Base-by-base conservation (phyloP, 2,113 vertebrate species). In the Lophura nycthemera region DNA sequence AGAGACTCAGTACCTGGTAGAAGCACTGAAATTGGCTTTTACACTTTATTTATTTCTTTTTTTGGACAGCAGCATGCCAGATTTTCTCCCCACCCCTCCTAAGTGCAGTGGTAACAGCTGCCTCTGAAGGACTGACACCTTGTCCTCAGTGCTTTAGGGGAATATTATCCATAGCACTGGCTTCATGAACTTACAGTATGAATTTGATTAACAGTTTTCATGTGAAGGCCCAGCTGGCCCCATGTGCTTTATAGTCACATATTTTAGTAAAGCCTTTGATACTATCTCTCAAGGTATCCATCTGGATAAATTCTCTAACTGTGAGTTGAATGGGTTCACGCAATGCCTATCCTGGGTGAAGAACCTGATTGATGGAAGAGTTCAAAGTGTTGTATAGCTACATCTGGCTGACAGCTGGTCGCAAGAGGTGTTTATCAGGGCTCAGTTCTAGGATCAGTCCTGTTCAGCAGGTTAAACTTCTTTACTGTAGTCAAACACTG, bases 41-140 rank as follows among this genome's bases (percentile, higher is more conserved):
- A 92, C 8, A 30, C 83, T 96, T 96, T 95, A 96, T 96, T 96
- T 97, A 59, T 95, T 96, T 74, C 94, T 87, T 95, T 88, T 64
- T 95, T 88, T 84, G 91, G 91, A 95, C 96, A 95, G 92, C 82
- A 96, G 75, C 6, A 30, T 36, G 71, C 88, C 87, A 86, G 81
- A 95, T 93, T 92, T 94, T 54, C 47, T 32, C 17, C 56, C 78
- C 78, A 88, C 17, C 27, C 45, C 50, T 76, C 59, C 67, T 76
- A 10, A 4, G 71, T 45, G 43, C 5, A 43, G 74, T 47, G 75
- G 63, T 82, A 71, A 71, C 9, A 19, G 84, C 63, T 56, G 30
- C 71, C 65, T 93, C 75, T 74, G 79, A 82, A 78, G 84, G 81
- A 82, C 36, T 89, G 67, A 20, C 77, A 75, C 52, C 59, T 90